Evolutionary conservation across 2,888 invertebrate genomes (phyloP).

Genomic region (Drosophila kokeensis): DNA sequence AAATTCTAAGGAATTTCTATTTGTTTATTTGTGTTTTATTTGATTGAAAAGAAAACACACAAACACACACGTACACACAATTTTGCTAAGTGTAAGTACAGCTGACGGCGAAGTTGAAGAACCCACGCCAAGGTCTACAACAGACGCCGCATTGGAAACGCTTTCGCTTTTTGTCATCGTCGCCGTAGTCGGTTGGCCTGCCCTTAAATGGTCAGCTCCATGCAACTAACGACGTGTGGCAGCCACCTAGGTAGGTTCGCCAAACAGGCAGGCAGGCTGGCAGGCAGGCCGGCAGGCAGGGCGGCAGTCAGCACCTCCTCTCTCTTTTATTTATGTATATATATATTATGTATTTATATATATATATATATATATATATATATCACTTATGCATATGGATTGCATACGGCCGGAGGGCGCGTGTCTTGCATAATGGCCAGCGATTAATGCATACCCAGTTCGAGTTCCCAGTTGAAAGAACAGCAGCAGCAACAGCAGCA

Average conservation of each 20-base stretch:
- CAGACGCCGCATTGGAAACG: constrained; percentile 56
- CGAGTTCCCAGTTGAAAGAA: constrained; percentile 17
- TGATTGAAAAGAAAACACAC: not conserved
- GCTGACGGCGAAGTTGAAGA: constrained; percentile 65
- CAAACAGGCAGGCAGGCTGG: not conserved
- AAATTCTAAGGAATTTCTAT: not conserved
- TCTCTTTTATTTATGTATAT: not conserved
- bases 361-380: constrained; percentile 12
- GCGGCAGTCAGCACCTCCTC: constrained; percentile 2
- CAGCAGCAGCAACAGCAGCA: not conserved
- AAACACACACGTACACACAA: not conserved
- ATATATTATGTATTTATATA: not conserved
- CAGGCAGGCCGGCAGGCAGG: too few relatives aligned
- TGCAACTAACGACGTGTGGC: constrained; percentile 63
- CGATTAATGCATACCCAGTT: constrained; percentile 65
- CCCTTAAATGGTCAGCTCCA: constrained; percentile 73
- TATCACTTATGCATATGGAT: constrained; percentile 63
- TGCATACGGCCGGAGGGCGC: constrained; percentile 73
- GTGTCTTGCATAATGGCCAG: constrained; percentile 74
- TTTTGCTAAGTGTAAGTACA: constrained; percentile 23
- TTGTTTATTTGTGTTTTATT: not conserved
- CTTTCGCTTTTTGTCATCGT: constrained; percentile 74
- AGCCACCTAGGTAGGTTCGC: constrained; percentile 30
- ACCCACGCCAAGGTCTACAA: constrained; percentile 73
- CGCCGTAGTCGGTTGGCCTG: constrained; percentile 40